A percentile compares a stretch with the other conserved stretches of the same genome.
Evolutionary conservation across 2,888 invertebrate genomes (phyloP).

Genomic region (Hirtodrosophila cameraria): DNA sequence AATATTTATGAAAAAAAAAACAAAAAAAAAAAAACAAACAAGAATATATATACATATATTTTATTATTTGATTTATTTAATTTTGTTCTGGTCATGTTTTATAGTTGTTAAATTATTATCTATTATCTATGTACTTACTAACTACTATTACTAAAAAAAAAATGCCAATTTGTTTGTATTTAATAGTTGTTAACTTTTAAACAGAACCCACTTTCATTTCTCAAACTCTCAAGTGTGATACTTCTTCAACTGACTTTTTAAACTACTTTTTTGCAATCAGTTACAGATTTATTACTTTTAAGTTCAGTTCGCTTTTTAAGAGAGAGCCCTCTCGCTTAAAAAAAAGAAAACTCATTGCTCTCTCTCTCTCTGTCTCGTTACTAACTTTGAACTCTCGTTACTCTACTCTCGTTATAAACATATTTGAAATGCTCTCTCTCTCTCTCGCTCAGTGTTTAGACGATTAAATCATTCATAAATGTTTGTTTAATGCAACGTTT

Average conservation of each 20-base stretch:
- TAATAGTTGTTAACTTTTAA: slow-evolving; percentile 16
- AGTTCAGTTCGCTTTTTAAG: slow-evolving; percentile 25
- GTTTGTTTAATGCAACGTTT: slow-evolving; percentile 32
- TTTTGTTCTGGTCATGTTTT: slow-evolving; percentile 31
- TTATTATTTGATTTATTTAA: slow-evolving; percentile 12
- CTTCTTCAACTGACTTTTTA: not conserved
- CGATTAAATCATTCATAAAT: slow-evolving; percentile 6
- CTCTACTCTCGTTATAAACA: slow-evolving; percentile 2
- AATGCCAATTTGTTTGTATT: slow-evolving; percentile 53
- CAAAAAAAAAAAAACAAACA: too few species aligned
- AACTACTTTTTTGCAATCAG: not conserved
- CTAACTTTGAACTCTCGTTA: slow-evolving; percentile 18
- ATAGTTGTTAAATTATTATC: slow-evolving; percentile 5
- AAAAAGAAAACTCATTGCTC: slow-evolving; percentile 11
- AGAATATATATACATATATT: slow-evolving; percentile 15
- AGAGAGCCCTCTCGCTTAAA: not conserved
- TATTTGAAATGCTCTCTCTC: not conserved
- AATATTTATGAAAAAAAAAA: not conserved
- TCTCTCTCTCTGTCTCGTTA: slow-evolving; percentile 15
- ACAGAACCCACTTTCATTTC: not conserved
- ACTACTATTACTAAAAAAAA: slow-evolving; percentile 20
- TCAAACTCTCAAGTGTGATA: slow-evolving; percentile 8
- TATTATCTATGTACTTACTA: slow-evolving; percentile 10
- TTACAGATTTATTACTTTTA: slow-evolving; percentile 1
- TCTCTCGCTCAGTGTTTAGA: slow-evolving; percentile 22